Evolutionary conservation across 2,797 vertebrate species (phyloP).

Genomic region (Manis javanica): DNA sequence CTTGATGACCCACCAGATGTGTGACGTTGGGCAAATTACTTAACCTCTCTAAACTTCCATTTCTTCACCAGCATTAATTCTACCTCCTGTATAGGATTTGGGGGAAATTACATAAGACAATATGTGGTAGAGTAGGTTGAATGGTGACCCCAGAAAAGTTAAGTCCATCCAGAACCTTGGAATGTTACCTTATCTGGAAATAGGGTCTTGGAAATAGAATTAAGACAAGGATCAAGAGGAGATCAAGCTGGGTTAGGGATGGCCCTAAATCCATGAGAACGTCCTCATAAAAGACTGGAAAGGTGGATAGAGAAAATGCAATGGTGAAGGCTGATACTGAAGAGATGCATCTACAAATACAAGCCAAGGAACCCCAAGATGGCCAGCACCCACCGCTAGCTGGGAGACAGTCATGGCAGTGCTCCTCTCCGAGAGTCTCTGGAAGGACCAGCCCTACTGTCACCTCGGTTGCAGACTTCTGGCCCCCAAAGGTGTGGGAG

Average conservation of each 20-base stretch:
- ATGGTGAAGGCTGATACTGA: not conserved
- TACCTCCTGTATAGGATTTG: not conserved
- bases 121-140: not conserved
- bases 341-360: not conserved
- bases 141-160: not conserved
- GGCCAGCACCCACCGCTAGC: not conserved
- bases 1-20: not conserved
- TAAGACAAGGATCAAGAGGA: not conserved
- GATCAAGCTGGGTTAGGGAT: not conserved
- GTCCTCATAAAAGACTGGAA: not conserved
- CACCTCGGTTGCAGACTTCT: not conserved
- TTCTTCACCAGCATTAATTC: not conserved
- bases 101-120: not conserved
- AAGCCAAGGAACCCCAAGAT: not conserved
- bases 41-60: not conserved
- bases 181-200: not conserved
- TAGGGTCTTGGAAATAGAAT: not conserved
- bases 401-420: accelerated
- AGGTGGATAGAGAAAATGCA: not conserved
- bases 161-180: not conserved
- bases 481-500: not conserved
- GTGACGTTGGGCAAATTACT: not conserved
- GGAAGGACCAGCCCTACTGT: not conserved
- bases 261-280: not conserved
- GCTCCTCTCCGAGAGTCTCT: not conserved